These are phyloP conservation scores for Hemitrygon akajei DNA, from an alignment of 2,797 vertebrate genomes.

Conservation along the genomic window DNA sequence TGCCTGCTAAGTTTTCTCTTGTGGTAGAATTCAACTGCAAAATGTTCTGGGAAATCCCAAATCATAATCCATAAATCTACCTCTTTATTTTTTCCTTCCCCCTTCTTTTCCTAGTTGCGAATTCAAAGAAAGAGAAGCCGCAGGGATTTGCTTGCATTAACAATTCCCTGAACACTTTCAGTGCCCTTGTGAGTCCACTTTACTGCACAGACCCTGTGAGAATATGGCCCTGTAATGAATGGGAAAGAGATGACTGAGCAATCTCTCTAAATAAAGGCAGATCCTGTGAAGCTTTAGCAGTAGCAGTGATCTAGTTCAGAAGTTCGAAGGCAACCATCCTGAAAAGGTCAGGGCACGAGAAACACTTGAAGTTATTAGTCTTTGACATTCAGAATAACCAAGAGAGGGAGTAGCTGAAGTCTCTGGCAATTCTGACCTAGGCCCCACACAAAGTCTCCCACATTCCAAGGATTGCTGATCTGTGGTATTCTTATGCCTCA, in stretches of 20 bases:
- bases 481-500: background rate
- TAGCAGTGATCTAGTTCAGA: background rate
- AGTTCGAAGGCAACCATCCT: background rate
- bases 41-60: background rate
- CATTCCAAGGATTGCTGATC: constrained; percentile 1
- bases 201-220: background rate
- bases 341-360: constrained; percentile 23
- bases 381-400: background rate
- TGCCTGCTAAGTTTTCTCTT: background rate
- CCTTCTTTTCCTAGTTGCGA: background rate
- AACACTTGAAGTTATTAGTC: background rate
- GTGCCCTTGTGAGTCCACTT: constrained; percentile 8
- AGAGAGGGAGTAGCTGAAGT: background rate
- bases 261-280: background rate
- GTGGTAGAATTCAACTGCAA: background rate
- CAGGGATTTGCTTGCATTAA: background rate
- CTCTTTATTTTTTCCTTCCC: background rate
- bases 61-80: background rate
- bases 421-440: background rate
- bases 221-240: background rate
- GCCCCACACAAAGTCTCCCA: background rate
- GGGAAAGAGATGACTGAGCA: background rate
- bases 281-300: background rate
- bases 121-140: background rate
- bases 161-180: background rate